A percentile compares a stretch with the other conserved stretches of the same genome.
Evolutionary conservation across 2,797 vertebrate genomes (phyloP).

Genomic region (Chelmon rostratus): DNA sequence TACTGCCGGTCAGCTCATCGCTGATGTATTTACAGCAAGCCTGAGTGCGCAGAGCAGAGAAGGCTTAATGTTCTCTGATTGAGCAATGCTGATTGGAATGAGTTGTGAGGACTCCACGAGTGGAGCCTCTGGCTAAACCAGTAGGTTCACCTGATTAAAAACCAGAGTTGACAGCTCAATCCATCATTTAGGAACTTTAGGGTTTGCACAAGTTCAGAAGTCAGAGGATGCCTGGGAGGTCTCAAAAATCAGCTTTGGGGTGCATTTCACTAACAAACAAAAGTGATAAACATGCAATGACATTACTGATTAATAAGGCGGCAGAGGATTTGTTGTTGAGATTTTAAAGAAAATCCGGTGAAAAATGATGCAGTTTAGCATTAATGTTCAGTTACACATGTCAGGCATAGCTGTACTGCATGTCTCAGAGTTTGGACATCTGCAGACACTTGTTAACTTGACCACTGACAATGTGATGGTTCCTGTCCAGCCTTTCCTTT

Average conservation of each 20-base stretch:
- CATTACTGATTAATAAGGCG: not conserved
- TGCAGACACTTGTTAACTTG: conserved; percentile 20
- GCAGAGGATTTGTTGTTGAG: not conserved
- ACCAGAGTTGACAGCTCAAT: conserved; percentile 27
- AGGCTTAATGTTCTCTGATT: conserved; percentile 35
- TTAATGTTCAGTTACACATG: not conserved
- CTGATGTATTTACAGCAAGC: conserved; percentile 20
- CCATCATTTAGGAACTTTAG: conserved; percentile 13
- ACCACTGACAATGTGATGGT: not conserved
- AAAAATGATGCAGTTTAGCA: not conserved
- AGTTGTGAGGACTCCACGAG: conserved; percentile 48
- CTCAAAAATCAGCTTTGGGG: not conserved
- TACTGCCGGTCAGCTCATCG: not conserved
- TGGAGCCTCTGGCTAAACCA: conserved; percentile 26
- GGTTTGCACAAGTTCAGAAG: conserved; percentile 5
- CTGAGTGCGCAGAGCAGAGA: not conserved
- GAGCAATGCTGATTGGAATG: conserved; percentile 42
- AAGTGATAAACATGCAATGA: not conserved
- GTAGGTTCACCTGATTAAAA: conserved; percentile 8
- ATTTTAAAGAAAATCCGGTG: not conserved
- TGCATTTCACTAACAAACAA: not conserved
- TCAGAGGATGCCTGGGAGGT: not conserved
- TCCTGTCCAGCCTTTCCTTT: conserved; percentile 3
- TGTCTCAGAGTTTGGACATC: conserved; percentile 17
- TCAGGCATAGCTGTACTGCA: not conserved